Percentiles rank a stretch among this genome's conserved stretches.
Evolutionary conservation across 2,797 vertebrate genomes (phyloP).

Genomic region (Fringilla coelebs): DNA sequence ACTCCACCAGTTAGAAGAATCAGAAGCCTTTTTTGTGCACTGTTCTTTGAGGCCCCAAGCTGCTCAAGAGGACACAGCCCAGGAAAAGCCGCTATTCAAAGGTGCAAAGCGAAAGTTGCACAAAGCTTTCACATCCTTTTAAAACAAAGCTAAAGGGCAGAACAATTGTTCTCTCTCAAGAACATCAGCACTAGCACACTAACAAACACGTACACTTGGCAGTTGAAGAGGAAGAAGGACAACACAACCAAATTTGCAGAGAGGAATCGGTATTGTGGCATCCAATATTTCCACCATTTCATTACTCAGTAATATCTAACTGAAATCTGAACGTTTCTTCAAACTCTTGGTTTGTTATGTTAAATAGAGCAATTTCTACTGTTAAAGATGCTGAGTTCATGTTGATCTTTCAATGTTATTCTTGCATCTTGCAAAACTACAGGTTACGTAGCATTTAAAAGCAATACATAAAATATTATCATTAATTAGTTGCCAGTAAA

Average conservation of each 20-base stretch:
- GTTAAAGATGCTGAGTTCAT: background rate
- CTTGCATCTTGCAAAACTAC: constrained; percentile 17
- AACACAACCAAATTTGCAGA: background rate
- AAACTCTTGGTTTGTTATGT: background rate
- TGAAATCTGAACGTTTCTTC: background rate
- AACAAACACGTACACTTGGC: background rate
- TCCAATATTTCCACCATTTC: background rate
- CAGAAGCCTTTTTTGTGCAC: background rate
- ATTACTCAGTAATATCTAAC: background rate
- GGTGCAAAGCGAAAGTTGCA: background rate
- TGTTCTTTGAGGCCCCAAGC: background rate
- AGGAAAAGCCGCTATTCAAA: background rate
- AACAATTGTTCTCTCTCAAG: background rate
- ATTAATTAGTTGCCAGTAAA: constrained; percentile 72
- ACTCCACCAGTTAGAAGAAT: background rate
- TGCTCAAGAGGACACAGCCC: background rate
- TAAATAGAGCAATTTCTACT: background rate
- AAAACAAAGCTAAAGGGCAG: constrained; percentile 6
- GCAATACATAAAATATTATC: constrained; percentile 53
- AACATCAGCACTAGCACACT: background rate
- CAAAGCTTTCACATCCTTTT: background rate
- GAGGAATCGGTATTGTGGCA: background rate
- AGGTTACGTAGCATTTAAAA: constrained; percentile 31
- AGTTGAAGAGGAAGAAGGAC: background rate
- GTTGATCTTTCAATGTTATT: background rate